A percentile compares a stretch with the other conserved stretches of the same genome.
Conservation (phyloP, 2,113 vertebrate species). For the Nesoenas mayeri region DNA sequence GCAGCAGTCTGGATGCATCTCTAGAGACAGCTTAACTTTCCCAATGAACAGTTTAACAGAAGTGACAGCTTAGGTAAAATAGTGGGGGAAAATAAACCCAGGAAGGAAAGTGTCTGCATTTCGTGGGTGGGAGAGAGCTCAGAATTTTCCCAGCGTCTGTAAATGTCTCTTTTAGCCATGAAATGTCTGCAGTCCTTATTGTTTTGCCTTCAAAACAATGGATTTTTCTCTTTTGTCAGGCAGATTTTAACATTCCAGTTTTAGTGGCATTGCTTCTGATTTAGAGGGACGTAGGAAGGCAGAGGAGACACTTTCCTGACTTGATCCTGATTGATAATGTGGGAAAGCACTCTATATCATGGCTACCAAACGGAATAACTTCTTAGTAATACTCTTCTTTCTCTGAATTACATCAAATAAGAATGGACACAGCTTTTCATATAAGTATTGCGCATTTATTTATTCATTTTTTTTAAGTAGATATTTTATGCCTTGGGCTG, state of each 20-base stretch:
- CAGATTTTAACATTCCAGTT: not conserved
- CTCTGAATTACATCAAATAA: not conserved
- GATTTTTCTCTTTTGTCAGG: not conserved
- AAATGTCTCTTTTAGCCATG: not conserved
- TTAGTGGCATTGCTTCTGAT: constrained; percentile 7
- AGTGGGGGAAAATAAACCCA: constrained; percentile 44
- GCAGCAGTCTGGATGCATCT: constrained; percentile 59
- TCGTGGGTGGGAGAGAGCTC: not conserved
- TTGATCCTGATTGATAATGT: not conserved
- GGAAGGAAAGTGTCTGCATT: constrained; percentile 48
- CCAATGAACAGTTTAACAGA: constrained; percentile 55
- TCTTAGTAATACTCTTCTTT: not conserved
- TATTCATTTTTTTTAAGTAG: not conserved
- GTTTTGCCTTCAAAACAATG: constrained; percentile 15
- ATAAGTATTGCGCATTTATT: not conserved
- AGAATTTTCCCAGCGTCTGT: constrained; percentile 17
- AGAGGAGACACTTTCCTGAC: not conserved
- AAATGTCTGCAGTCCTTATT: not conserved
- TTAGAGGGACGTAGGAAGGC: not conserved
- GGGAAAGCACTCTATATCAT: not conserved
- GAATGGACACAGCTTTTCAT: not conserved
- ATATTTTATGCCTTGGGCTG: not conserved
- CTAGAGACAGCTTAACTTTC: constrained; percentile 67
- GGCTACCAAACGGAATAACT: not conserved
- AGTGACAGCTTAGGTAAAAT: constrained; percentile 53